Conservation (phyloP, 2,797 vertebrate species). For the Paratrypauchen microcephalus region DNA sequence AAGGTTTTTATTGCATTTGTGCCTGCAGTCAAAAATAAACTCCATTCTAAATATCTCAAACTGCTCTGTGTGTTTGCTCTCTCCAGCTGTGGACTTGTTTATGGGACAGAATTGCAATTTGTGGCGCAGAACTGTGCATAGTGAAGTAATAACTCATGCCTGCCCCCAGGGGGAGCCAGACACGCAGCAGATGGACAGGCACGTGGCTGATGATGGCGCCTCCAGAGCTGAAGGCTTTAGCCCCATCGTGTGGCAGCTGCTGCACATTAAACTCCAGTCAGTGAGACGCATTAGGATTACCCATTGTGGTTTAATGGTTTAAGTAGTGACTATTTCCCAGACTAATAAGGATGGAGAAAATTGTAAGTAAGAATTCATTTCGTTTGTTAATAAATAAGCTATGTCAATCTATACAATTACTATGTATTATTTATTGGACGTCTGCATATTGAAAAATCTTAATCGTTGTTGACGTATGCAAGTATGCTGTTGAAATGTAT, state of each 20-base stretch:
- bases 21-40: slow-evolving; percentile 6
- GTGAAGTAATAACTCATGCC: slow-evolving; percentile 58
- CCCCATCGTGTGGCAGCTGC: slow-evolving; percentile 70
- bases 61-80: slow-evolving; percentile 22
- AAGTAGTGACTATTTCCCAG: no score
- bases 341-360: no score
- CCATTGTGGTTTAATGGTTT: background rate
- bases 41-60: background rate
- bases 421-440: no score
- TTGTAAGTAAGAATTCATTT: no score
- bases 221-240: slow-evolving; percentile 55
- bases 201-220: slow-evolving; percentile 15
- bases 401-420: no score
- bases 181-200: slow-evolving; percentile 49
- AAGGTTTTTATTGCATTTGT: slow-evolving; percentile 15
- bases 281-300: slow-evolving; percentile 35
- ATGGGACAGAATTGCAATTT: slow-evolving; percentile 36
- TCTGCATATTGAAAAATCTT: no score
- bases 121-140: slow-evolving; percentile 18
- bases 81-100: slow-evolving; percentile 45
- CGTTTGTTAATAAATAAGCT: no score
- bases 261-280: slow-evolving; percentile 29
- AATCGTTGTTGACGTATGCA: no score
- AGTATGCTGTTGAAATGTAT: no score
- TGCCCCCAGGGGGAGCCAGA: slow-evolving; percentile 69